Evolutionary conservation across 2,888 invertebrate genomes (phyloP).

Genomic region (Ophion ellenae): DNA sequence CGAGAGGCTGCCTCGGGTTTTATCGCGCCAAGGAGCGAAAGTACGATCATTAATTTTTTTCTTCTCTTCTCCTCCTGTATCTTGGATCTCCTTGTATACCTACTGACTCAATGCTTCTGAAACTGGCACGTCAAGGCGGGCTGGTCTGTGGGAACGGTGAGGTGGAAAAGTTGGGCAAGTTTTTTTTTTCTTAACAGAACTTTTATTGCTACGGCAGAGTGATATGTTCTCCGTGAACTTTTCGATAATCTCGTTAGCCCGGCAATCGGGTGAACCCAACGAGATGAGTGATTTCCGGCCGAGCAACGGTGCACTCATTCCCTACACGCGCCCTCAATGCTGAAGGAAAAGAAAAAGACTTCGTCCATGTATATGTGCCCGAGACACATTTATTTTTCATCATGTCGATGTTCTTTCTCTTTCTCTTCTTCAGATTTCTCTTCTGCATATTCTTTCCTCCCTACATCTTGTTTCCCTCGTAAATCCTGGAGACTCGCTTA

Average conservation of each 20-base stretch:
- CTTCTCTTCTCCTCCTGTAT: not conserved
- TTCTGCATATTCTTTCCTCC: not conserved
- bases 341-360: not conserved
- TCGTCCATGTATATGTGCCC: not conserved
- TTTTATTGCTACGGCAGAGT: conserved; percentile 24
- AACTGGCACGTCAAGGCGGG: conserved; percentile 1
- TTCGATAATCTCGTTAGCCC: conserved; percentile 48
- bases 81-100: not conserved
- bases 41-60: conserved; percentile 36
- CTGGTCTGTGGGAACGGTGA: conserved; percentile 4
- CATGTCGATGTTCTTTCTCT: not conserved
- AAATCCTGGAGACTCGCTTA: conserved; percentile 9
- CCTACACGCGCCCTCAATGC: conserved; percentile 2
- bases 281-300: conserved; percentile 21
- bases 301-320: not conserved
- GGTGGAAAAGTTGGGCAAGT: conserved; percentile 37
- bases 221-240: not conserved
- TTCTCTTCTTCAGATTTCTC: not conserved
- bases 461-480: not conserved
- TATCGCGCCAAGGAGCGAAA: not conserved
- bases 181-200: conserved; percentile 14
- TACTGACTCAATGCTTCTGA: not conserved
- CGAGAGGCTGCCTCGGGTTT: not conserved
- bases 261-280: conserved; percentile 27
- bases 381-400: not conserved